Evolutionary conservation across 2,888 invertebrate genomes (phyloP).

Genomic region (Pristionchus exspectatus): DNA sequence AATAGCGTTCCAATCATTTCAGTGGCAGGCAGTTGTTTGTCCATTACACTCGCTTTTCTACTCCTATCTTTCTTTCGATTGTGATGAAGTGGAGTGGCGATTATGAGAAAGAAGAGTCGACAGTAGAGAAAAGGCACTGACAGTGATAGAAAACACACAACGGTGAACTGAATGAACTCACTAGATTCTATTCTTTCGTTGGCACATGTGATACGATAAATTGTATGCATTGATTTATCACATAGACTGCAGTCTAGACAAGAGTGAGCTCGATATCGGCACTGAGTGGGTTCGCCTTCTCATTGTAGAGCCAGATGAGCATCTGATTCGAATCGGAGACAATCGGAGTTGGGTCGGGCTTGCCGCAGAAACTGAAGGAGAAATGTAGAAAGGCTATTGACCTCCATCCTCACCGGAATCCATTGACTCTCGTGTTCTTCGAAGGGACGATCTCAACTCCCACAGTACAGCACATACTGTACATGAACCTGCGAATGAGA

Average conservation of each 20-base stretch:
- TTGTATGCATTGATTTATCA: neutral
- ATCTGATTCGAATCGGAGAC: slow-evolving; percentile 5
- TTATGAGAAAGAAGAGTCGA: slow-evolving; percentile 36
- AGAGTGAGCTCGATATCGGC: slow-evolving; percentile 5
- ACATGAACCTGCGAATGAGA: neutral
- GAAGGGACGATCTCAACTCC: slow-evolving; percentile 14
- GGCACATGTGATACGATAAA: neutral
- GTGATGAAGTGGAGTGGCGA: slow-evolving; percentile 12
- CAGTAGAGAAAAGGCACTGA: neutral
- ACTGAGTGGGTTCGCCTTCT: neutral
- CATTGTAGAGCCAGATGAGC: slow-evolving; percentile 44
- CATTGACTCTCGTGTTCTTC: slow-evolving; percentile 23
- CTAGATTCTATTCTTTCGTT: neutral
- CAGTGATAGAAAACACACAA: neutral
- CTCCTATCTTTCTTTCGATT: neutral
- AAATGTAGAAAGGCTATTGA: too few relatives aligned
- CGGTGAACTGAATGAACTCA: too few relatives aligned
- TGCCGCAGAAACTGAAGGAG: slow-evolving; percentile 25
- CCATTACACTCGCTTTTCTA: neutral
- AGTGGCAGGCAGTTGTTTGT: neutral
- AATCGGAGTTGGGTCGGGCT: slow-evolving; percentile 20
- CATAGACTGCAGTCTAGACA: neutral
- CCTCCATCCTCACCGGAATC: neutral
- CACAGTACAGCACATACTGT: neutral
- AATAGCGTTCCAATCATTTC: neutral